Evolutionary conservation across 2,797 vertebrate species (phyloP), one percentile per base, ranked within the genome.

Genomic region (Hemibagrus guttatus): DNA sequence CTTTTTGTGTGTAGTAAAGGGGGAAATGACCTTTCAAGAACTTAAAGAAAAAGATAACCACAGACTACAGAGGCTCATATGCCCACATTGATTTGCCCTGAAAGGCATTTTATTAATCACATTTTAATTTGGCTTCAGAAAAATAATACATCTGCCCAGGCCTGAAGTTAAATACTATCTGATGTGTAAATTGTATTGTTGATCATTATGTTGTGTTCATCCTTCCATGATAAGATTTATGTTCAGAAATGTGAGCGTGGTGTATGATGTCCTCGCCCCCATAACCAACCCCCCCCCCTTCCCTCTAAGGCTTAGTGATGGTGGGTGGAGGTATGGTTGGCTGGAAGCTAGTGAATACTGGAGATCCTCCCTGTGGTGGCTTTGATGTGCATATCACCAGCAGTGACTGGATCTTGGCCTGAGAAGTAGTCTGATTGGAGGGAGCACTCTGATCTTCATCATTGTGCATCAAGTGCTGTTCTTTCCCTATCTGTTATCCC

Each of bases 321-420:
- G 71, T 90, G 52, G 72, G 54, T 87, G 79, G 83, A 84, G 56
- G 75, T 83, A 84, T 83, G 84, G 87, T 84, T 90, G 86, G 87
- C 87, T 88, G 28, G 69, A 42, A 85, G 84, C 71, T 85, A 59
- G 13, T 64, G 46, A 72, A 84, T 81, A n/a, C 78, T 75, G 81
- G 72, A 89, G 84, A 72, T 89, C 83, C 85, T 86, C 85, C 86
- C 87, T 21, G 84, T 61, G 61, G 81, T 88, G 78, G 85, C 93
- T 93, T 93, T 93, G 93, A 94, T 92, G 91, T 93, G 87, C 81
- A 81, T 75, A 35, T 89, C 84, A 85, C 91, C 89, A 90, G 90
- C 91, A 89, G 81, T 81, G 49, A 83, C 58, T 86, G 85, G 54
- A 78, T 86, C 79, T 91, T 87, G 83, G 87, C 84, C 81, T 64